These are phyloP conservation scores for Orchestia grillus DNA, from an alignment of 1,140 invertebrate genomes.

Conservation along the genomic window DNA sequence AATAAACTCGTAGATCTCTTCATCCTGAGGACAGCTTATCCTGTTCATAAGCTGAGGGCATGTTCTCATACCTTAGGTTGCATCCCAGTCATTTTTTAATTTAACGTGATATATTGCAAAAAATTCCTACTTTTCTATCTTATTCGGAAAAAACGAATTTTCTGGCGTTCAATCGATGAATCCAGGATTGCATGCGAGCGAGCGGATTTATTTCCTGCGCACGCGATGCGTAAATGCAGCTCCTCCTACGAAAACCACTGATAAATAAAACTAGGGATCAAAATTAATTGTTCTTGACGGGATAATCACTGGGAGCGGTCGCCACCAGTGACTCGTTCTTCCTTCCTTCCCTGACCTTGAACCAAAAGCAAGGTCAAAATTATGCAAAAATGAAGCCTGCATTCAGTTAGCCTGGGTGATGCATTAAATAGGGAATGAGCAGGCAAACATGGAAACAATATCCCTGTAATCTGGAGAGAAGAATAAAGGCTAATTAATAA, in stretches of 20 bases:
- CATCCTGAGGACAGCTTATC: background rate
- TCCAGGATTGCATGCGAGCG: background rate
- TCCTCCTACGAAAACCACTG: background rate
- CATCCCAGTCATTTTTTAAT: background rate
- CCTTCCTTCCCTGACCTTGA: background rate
- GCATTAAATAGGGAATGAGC: background rate
- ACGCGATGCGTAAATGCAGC: background rate
- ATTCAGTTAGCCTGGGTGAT: background rate
- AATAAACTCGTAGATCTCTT: background rate
- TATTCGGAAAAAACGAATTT: background rate
- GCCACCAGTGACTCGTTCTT: background rate
- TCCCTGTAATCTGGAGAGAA: background rate
- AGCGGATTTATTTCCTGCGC: background rate
- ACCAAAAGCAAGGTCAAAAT: background rate
- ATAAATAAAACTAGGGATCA: background rate
- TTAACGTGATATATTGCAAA: background rate
- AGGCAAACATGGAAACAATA: background rate
- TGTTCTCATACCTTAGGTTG: background rate
- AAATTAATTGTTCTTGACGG: background rate
- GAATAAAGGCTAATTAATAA: background rate
- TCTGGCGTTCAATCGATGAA: background rate
- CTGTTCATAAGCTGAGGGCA: background rate
- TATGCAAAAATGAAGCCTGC: background rate
- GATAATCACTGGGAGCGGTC: background rate
- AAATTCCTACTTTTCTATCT: background rate